These are phyloP conservation scores for Rostratula benghalensis DNA, from an alignment of 2,113 vertebrate genomes.

Conservation along the genomic window DNA sequence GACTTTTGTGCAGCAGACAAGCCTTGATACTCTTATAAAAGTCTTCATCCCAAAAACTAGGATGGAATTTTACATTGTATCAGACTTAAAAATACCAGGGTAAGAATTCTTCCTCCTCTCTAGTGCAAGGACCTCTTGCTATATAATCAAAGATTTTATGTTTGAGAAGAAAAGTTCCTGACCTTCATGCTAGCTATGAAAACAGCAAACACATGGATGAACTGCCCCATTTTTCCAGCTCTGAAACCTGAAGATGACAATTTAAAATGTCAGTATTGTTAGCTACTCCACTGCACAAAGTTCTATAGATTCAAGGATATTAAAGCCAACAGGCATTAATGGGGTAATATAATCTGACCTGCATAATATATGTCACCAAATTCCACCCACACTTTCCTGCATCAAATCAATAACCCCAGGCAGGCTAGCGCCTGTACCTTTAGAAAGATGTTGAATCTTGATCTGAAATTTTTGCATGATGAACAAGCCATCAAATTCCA, in stretches of 20 bases:
- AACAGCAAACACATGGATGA: neutral
- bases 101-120: neutral
- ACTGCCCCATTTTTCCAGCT: neutral
- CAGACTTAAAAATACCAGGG: neutral
- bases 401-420: neutral
- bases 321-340: constrained; percentile 31
- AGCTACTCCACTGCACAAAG: neutral
- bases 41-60: neutral
- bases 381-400: neutral
- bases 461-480: neutral
- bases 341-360: constrained; percentile 12
- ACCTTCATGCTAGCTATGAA: constrained; percentile 25
- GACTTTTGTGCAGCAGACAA: neutral
- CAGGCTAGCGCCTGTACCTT: neutral
- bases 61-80: neutral
- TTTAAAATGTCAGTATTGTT: constrained; percentile 51
- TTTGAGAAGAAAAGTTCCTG: constrained; percentile 27
- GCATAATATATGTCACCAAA: constrained; percentile 31
- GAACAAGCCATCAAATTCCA: neutral
- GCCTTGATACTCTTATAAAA: neutral
- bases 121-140: neutral
- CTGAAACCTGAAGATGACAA: constrained; percentile 21
- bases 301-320: constrained; percentile 17
- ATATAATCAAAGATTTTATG: neutral
- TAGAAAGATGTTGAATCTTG: neutral